Percentiles rank a stretch among this genome's conserved stretches.
Evolutionary conservation across 2,797 vertebrate genomes (phyloP).

Genomic region (Tinamus major): DNA sequence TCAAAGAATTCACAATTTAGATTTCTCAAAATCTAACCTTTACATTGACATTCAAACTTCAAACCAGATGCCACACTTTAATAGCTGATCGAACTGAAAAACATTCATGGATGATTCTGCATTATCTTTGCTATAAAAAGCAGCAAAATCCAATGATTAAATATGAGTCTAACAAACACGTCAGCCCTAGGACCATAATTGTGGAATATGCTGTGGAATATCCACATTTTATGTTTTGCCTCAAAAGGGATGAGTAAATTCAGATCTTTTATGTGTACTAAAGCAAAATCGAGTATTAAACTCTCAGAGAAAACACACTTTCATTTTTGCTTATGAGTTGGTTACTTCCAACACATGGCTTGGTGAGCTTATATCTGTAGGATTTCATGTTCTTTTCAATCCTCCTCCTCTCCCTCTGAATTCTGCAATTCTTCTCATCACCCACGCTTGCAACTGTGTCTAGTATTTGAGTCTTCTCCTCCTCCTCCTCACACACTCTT

Average conservation of each 20-base stretch:
- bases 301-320: conserved; percentile 5
- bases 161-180: too few relatives aligned
- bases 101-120: too few relatives aligned
- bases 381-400: conserved; percentile 62
- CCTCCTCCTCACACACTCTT: conserved; percentile 47
- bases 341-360: conserved; percentile 45
- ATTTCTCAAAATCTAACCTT: background rate
- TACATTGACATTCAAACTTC: too few relatives aligned
- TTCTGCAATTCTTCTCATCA: conserved; percentile 46
- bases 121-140: too few relatives aligned
- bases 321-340: conserved; percentile 29
- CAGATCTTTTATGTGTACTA: background rate
- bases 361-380: conserved; percentile 39
- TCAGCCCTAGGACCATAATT: background rate
- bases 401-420: conserved; percentile 45
- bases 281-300: background rate
- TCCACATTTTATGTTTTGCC: background rate
- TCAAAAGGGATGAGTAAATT: background rate
- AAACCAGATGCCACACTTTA: background rate
- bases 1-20: background rate
- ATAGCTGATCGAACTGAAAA: background rate
- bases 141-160: too few relatives aligned
- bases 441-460: conserved; percentile 66
- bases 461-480: conserved; percentile 48
- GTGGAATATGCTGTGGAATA: background rate